A percentile compares a stretch with the other conserved stretches of the same genome.
Conservation (phyloP, 2,888 invertebrate species). For the Argyresthia goedartella region DNA sequence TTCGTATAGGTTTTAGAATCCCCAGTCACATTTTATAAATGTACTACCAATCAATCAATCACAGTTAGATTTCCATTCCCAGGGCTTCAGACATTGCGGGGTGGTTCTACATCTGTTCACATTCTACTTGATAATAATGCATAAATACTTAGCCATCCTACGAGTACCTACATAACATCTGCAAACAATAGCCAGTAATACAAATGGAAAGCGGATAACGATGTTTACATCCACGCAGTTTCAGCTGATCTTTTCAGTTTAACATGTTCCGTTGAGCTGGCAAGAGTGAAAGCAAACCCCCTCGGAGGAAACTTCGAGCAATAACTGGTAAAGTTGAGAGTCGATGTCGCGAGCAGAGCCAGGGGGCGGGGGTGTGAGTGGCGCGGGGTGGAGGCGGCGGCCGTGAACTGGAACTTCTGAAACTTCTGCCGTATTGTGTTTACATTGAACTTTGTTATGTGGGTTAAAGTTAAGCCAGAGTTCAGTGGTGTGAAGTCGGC, state of each 20-base stretch:
- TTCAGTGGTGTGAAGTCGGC: conserved; percentile 47
- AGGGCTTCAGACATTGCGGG: too few relatives aligned
- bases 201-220: background rate
- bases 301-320: conserved; percentile 8
- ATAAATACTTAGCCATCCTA: background rate
- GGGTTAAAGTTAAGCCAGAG: conserved; percentile 70
- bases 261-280: background rate
- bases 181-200: background rate
- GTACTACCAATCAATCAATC: too few relatives aligned
- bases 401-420: conserved; percentile 67
- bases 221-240: conserved; percentile 6
- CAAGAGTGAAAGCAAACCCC: conserved; percentile 9
- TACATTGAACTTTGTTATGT: conserved; percentile 72
- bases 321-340: conserved; percentile 12
- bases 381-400: conserved; percentile 21
- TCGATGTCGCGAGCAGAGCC: conserved; percentile 13
- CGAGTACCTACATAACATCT: background rate
- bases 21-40: too few relatives aligned
- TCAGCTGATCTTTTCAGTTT: background rate
- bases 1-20: too few relatives aligned
- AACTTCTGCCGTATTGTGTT: conserved; percentile 69
- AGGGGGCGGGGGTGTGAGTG: conserved; percentile 15
- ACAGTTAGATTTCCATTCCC: too few relatives aligned
- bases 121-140: too few relatives aligned
- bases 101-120: too few relatives aligned